phyloP scores from a whole-genome alignment of 2,113 vertebrate genomes.

The Nicator chloris region DNA sequence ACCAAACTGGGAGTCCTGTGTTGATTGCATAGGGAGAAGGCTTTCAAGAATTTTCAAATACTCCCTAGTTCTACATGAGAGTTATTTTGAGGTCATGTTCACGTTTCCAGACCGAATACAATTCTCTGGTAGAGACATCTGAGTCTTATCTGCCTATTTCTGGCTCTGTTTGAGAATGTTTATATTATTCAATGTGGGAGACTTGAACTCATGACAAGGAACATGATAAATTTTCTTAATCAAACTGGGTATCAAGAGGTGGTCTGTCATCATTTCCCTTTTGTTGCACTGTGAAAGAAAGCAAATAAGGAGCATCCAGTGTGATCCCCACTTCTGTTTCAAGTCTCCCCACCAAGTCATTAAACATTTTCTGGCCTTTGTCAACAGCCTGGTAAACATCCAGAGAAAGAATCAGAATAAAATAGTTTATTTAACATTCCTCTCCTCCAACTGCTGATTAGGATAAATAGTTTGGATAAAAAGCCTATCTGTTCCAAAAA shows the following conservation, averaged over 20 bases:
- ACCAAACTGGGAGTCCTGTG: neutral
- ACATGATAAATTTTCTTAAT: constrained; percentile 76
- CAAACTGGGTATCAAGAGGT: constrained; percentile 76
- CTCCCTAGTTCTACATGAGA: constrained; percentile 30
- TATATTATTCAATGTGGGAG: constrained; percentile 70
- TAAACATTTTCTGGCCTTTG: constrained; percentile 80
- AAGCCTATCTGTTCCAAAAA: constrained; percentile 76
- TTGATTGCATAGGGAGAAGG: neutral
- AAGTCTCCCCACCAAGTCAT: constrained; percentile 73
- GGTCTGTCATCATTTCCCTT: constrained; percentile 75
- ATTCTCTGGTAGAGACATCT: constrained; percentile 62
- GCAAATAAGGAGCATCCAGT: constrained; percentile 61
- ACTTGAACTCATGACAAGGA: constrained; percentile 71
- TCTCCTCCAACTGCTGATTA: constrained; percentile 83
- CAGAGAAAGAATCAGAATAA: constrained; percentile 78
- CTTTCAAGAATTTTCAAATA: constrained; percentile 13
- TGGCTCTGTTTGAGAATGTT: constrained; percentile 72
- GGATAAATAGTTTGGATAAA: constrained; percentile 84
- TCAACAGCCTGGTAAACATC: constrained; percentile 80
- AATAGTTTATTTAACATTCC: constrained; percentile 81
- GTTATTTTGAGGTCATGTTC: constrained; percentile 40
- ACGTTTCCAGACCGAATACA: neutral
- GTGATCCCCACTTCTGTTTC: constrained; percentile 72
- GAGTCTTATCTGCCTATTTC: constrained; percentile 73
- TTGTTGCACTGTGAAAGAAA: constrained; percentile 66